phyloP scores from a whole-genome alignment of 1,140 invertebrate genomes.

The Pseudomyrmex pallidus region DNA sequence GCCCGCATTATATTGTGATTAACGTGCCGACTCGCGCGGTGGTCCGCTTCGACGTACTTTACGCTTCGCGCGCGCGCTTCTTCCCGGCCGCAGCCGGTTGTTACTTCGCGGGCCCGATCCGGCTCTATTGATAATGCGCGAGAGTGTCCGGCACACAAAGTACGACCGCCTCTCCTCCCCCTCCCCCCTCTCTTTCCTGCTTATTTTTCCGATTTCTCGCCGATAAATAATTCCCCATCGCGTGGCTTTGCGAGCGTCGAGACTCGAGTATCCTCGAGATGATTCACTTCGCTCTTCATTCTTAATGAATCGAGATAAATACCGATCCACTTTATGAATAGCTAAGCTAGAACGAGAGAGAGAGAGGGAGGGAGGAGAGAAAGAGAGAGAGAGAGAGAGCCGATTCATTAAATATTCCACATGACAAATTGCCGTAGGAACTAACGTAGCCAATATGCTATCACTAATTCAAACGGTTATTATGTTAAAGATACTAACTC shows the following conservation, averaged over 20 bases:
- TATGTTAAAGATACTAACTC: conserved; percentile 5
- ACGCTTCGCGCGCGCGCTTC: conserved; percentile 11
- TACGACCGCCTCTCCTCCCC: neutral
- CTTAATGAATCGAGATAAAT: conserved; percentile 24
- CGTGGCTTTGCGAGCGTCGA: neutral
- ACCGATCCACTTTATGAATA: conserved; percentile 25
- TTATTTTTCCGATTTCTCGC: conserved; percentile 48
- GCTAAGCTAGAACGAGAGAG: neutral
- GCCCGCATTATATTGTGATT: conserved; percentile 70
- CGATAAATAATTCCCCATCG: conserved; percentile 40
- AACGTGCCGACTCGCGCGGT: conserved; percentile 68
- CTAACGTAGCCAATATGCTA: conserved; percentile 13
- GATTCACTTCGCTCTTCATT: conserved; percentile 21
- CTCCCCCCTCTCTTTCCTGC: neutral
- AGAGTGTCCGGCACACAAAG: neutral
- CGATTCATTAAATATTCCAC: conserved; percentile 19
- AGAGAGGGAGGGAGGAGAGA: no score
- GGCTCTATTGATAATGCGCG: conserved; percentile 46
- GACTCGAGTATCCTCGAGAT: conserved; percentile 19
- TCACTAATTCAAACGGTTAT: conserved; percentile 45
- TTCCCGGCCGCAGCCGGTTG: conserved; percentile 22
- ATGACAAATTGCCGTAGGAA: conserved; percentile 27
- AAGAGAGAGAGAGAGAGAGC: neutral
- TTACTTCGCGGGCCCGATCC: conserved; percentile 46
- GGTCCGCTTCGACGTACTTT: conserved; percentile 49